Conservation (phyloP, 2,113 vertebrate species). For the Corythornis cristatus region DNA sequence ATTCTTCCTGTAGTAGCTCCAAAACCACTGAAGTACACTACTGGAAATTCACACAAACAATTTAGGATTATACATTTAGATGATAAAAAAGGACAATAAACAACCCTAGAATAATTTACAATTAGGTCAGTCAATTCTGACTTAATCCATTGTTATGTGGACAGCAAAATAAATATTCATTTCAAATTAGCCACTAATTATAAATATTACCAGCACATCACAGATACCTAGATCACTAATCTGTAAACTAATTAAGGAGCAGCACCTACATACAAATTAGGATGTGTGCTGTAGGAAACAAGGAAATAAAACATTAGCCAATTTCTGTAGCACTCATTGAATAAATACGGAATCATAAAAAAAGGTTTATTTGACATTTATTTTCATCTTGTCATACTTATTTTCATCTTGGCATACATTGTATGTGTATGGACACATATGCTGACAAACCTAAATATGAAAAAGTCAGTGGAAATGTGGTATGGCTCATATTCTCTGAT, state of each 20-base stretch:
- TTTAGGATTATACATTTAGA: background rate
- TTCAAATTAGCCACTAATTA: conserved; percentile 37
- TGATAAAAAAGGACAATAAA: background rate
- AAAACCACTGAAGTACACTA: background rate
- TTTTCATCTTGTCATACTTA: background rate
- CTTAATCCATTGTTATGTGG: background rate
- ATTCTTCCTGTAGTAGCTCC: background rate
- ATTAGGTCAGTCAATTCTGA: background rate
- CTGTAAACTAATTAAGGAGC: conserved; percentile 31
- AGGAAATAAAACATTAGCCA: background rate
- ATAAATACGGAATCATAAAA: background rate
- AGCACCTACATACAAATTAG: conserved; percentile 20
- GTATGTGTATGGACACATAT: background rate
- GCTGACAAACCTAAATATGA: background rate
- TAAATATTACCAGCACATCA: conserved; percentile 21
- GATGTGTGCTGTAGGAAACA: background rate
- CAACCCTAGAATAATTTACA: background rate
- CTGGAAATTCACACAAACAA: background rate
- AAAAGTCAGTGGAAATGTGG: background rate
- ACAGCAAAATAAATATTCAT: conserved; percentile 35
- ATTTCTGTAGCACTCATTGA: background rate
- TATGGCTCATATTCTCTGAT: background rate
- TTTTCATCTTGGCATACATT: background rate
- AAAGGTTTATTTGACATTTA: background rate
- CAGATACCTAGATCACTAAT: background rate